A percentile compares a stretch with the other conserved stretches of the same genome.
Conservation (phyloP, 2,888 invertebrate genomes). For the Sceliomorpha sp. region DNA sequence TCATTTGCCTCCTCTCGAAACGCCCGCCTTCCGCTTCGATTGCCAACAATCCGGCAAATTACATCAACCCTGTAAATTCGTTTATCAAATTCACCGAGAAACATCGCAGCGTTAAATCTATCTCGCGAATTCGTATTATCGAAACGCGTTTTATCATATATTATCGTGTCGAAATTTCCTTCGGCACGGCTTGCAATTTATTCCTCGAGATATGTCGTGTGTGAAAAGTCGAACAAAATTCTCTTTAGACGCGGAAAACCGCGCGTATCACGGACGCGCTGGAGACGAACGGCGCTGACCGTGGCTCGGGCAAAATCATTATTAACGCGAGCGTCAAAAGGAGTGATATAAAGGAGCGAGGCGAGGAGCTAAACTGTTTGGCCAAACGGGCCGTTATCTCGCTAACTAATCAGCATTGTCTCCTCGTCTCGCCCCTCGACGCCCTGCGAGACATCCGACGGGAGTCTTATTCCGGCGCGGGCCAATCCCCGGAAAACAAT, state of each 20-base stretch:
- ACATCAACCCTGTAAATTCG: no score
- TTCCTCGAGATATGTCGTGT: no score
- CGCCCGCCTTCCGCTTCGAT: constrained; percentile 46
- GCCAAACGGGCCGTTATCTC: constrained; percentile 62
- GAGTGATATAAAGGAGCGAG: constrained; percentile 5
- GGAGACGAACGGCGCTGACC: constrained; percentile 11
- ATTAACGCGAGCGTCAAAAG: constrained; percentile 34
- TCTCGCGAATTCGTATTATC: no score
- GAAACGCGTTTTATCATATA: no score
- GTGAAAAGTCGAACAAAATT: not conserved
- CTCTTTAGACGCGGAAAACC: constrained; percentile 24
- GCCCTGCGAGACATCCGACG: constrained; percentile 53
- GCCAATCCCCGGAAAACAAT: constrained; percentile 74
- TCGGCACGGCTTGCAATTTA: no score
- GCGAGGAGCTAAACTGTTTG: constrained; percentile 19
- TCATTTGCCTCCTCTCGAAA: constrained; percentile 1
- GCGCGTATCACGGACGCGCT: no score
- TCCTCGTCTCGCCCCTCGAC: constrained; percentile 56
- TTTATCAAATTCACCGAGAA: no score
- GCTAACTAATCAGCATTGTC: constrained; percentile 77
- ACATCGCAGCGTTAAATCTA: no score
- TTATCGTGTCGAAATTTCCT: no score
- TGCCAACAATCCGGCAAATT: no score
- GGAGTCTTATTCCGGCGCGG: constrained; percentile 55
- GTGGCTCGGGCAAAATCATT: constrained; percentile 19